Conservation (phyloP, 1,140 invertebrate genomes). For the Neoseiulus cucumeris region DNA sequence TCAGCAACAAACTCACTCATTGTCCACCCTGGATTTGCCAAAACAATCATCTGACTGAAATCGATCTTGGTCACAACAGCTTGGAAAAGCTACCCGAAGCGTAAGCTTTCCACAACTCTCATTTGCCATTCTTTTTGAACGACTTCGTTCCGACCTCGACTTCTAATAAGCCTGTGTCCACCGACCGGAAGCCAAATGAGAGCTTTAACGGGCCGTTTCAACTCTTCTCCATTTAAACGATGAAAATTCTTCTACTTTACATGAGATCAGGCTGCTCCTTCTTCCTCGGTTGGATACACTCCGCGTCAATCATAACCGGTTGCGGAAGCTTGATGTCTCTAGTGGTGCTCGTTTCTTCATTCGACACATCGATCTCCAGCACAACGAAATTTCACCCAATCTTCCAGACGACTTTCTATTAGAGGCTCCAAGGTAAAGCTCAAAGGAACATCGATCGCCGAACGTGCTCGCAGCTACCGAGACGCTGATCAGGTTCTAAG, state of each 20-base stretch:
- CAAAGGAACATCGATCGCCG: too few relatives aligned
- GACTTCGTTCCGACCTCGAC: too few relatives aligned
- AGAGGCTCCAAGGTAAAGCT: background rate
- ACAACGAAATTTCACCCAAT: background rate
- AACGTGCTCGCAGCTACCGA: background rate
- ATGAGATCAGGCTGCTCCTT: background rate
- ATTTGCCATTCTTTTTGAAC: too few relatives aligned
- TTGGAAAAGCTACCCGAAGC: background rate
- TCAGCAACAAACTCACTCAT: background rate
- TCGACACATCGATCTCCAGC: background rate
- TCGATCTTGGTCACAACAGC: background rate
- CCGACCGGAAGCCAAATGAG: background rate
- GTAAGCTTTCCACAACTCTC: background rate
- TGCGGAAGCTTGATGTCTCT: background rate
- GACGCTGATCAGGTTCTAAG: background rate
- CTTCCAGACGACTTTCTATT: background rate
- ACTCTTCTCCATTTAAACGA: background rate
- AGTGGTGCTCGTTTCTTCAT: background rate
- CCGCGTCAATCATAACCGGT: background rate
- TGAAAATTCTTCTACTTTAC: background rate
- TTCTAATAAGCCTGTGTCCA: background rate
- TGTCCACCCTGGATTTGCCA: slow-evolving; percentile 4
- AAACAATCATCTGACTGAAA: background rate
- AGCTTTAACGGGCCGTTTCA: background rate
- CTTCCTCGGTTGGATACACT: background rate